Evolutionary conservation across 2,797 vertebrate genomes (phyloP).

Genomic region (Pseudochirops cupreus): DNA sequence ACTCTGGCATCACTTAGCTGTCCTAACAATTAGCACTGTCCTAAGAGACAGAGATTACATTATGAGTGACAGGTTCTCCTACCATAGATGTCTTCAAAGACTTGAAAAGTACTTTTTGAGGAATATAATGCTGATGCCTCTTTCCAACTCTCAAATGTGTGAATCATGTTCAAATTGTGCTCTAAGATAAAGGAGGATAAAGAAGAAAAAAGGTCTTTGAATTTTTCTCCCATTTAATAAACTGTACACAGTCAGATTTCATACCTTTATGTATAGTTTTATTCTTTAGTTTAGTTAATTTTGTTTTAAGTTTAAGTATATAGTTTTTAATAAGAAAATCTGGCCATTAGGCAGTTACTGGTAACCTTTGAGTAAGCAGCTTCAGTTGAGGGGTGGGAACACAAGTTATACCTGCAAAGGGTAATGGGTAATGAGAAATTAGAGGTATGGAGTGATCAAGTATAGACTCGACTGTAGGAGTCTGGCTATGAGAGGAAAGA

Average conservation of each 20-base stretch:
- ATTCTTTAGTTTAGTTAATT: background rate
- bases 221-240: background rate
- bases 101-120: background rate
- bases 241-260: background rate
- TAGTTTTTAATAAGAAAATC: background rate
- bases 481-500: background rate
- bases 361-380: background rate
- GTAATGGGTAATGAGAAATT: background rate
- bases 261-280: background rate
- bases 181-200: background rate
- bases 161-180: background rate
- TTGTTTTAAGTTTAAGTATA: background rate
- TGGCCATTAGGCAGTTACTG: background rate
- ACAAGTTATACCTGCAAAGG: background rate
- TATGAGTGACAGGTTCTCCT: background rate
- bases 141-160: background rate
- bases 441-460: background rate
- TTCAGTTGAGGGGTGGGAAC: background rate
- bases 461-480: background rate
- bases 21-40: background rate
- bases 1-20: no score
- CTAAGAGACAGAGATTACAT: background rate
- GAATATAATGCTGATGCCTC: background rate
- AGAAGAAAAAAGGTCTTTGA: background rate
- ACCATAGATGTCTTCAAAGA: background rate